Evolutionary conservation across 2,888 invertebrate species (phyloP).

Genomic region (Caenorhabditis wallacei): DNA sequence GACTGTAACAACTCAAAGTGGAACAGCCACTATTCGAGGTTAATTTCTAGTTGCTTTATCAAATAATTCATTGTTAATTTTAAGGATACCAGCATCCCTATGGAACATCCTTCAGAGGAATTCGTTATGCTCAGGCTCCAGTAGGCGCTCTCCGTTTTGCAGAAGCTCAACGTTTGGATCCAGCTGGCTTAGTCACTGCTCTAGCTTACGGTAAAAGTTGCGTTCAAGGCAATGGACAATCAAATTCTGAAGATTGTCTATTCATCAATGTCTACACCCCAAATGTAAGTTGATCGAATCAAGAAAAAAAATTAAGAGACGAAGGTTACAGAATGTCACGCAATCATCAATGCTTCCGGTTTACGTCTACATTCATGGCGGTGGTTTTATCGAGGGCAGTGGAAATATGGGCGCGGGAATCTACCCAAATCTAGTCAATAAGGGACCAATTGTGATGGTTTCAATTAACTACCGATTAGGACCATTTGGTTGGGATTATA

Average conservation of each 20-base stretch:
- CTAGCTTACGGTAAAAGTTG: constrained; percentile 57
- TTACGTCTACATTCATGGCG: constrained; percentile 68
- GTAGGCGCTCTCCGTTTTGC: constrained; percentile 56
- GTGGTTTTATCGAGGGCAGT: constrained; percentile 66
- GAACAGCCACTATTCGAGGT: constrained; percentile 65
- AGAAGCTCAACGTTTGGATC: constrained; percentile 56
- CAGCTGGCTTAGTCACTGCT: constrained; percentile 57
- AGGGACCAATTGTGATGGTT: constrained; percentile 63
- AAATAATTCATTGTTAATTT: not conserved
- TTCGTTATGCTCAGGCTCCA: constrained; percentile 65
- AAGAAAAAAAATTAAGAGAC: constrained; percentile 6
- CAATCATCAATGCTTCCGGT: constrained; percentile 60
- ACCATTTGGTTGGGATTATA: constrained; percentile 61
- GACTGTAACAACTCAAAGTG: constrained; percentile 28
- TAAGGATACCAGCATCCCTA: constrained; percentile 62
- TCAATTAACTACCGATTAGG: constrained; percentile 69
- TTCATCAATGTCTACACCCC: constrained; percentile 66
- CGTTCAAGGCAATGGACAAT: constrained; percentile 54
- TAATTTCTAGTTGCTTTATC: not conserved
- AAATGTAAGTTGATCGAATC: constrained; percentile 44
- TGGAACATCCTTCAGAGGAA: constrained; percentile 67
- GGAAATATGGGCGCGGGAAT: constrained; percentile 66
- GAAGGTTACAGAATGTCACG: constrained; percentile 54
- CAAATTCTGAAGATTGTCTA: constrained; percentile 62
- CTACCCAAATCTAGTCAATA: constrained; percentile 65